Percentiles rank a stretch among this genome's conserved stretches.
Conservation (phyloP, 1,140 invertebrate species). For the Solenopsis fugax region DNA sequence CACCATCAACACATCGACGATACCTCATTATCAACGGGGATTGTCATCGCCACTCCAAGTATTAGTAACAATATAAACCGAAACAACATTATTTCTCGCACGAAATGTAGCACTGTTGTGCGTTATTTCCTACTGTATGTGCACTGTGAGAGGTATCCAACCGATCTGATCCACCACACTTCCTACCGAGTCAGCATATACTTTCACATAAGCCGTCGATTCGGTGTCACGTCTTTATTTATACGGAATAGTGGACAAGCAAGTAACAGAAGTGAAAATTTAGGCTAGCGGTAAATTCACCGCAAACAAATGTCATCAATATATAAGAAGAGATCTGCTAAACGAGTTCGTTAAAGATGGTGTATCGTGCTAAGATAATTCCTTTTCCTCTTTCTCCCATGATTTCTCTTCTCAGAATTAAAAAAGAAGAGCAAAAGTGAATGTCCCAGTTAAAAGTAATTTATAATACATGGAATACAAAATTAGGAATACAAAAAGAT, state of each 20-base stretch:
- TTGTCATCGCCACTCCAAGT: neutral
- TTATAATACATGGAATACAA: neutral
- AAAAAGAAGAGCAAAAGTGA: constrained; percentile 1
- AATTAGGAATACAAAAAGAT: neutral
- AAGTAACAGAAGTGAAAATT: constrained; percentile 82
- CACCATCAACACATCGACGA: constrained; percentile 1
- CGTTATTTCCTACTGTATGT: neutral
- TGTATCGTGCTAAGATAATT: constrained; percentile 16
- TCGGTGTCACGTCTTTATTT: constrained; percentile 84
- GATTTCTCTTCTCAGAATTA: constrained; percentile 35
- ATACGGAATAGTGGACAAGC: constrained; percentile 84
- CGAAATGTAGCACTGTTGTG: constrained; percentile 11
- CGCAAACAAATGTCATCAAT: constrained; percentile 30
- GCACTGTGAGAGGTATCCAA: constrained; percentile 20
- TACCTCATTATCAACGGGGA: constrained; percentile 61
- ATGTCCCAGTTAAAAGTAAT: constrained; percentile 21
- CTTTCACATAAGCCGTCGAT: constrained; percentile 84
- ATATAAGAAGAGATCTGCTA: neutral
- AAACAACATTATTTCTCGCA: constrained; percentile 57
- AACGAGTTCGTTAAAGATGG: constrained; percentile 15
- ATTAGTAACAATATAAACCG: constrained; percentile 28
- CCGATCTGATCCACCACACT: constrained; percentile 58
- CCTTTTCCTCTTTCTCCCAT: constrained; percentile 8
- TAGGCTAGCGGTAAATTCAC: constrained; percentile 81
- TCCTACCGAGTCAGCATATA: constrained; percentile 78